Base-by-base conservation (phyloP, 2,888 invertebrate species). In the Drosophila subquinaria region DNA sequence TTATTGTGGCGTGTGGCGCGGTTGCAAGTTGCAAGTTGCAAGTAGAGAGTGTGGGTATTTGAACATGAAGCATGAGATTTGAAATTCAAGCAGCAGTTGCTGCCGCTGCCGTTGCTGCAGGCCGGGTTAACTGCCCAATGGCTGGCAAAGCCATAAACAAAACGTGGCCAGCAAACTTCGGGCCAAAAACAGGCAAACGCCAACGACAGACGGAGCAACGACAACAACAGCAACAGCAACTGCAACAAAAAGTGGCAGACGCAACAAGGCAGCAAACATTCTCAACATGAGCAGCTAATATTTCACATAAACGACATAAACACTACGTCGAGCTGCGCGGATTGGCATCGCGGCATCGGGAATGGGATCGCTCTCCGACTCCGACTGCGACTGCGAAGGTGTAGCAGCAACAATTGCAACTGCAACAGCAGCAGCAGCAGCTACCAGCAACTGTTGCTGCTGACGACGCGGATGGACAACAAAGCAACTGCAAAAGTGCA, bases 221-320 rank as follows among this genome's bases (percentile, higher is more conserved):
- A 64, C 68, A 61, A 30, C 69, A 67, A 40, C 74, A 67, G n/a
- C 63, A 56, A 51, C 38, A 64, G 48, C 63, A 57, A 59, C 42
- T 23, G 82, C 78, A 69, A 72, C 79, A 78, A 89, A 81, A 78
- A 78, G 82, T 87, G 88, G 88, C 85, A 80, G 87, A 84, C 84
- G 88, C 82, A 88, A 84, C 76, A 79, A 82, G 89, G 80, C 88
- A 89, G 82, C 82, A 75, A 79, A 78, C 81, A 90, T 88, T 89
- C 89, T 88, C 90, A 78, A 88, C 88, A 90, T 86, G 90, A 90
- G 88, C 90, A 90, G 87, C 91, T 91, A 91, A 91, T 91, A 91
- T 91, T 91, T 91, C 90, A 91, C 80, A 80, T 80, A 89, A 90
- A 82, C 90, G 91, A 91, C 91, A 90, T 91, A 91, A 91, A 88